Conservation (phyloP, 1,140 invertebrate genomes). For the Zaprionus camerounensis region DNA sequence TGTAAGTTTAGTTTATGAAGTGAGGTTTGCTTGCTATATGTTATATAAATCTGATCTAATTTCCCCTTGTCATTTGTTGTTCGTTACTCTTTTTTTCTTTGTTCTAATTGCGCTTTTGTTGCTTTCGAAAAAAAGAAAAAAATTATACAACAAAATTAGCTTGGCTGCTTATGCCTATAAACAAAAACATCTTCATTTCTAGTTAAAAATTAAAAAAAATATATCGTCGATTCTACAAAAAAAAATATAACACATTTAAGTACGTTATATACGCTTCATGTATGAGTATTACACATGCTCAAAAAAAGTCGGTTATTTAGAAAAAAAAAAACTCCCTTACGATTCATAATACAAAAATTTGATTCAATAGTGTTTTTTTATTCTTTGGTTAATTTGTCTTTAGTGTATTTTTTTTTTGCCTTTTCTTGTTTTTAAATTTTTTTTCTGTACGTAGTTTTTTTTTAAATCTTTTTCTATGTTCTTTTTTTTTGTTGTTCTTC, state of each 20-base stretch:
- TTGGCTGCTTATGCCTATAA: constrained; percentile 73
- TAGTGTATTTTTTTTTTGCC: background rate
- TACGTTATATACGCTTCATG: constrained; percentile 6
- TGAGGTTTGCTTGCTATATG: constrained; percentile 58
- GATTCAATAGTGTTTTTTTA: background rate
- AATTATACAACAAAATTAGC: constrained; percentile 73
- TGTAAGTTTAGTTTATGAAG: constrained; percentile 60
- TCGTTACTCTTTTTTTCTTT: background rate
- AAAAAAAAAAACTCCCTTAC: constrained; percentile 34
- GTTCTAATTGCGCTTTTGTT: constrained; percentile 53
- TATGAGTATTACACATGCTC: constrained; percentile 53
- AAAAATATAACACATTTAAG: constrained; percentile 48
- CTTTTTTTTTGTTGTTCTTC: background rate
- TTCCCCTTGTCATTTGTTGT: constrained; percentile 12
- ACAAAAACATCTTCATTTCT: constrained; percentile 49
- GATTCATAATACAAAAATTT: constrained; percentile 36
- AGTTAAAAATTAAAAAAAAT: constrained; percentile 52
- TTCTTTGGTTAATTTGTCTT: constrained; percentile 13
- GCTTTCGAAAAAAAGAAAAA: constrained; percentile 44
- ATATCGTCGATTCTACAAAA: constrained; percentile 34
- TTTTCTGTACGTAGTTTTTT: background rate
- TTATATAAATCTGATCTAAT: constrained; percentile 42
- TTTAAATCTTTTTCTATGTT: background rate
- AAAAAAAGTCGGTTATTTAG: constrained; percentile 57
- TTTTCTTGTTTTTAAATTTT: constrained; percentile 1